A percentile compares a stretch with the other conserved stretches of the same genome.
Conservation (phyloP, 2,113 vertebrate species). For the Eclectus roratus region DNA sequence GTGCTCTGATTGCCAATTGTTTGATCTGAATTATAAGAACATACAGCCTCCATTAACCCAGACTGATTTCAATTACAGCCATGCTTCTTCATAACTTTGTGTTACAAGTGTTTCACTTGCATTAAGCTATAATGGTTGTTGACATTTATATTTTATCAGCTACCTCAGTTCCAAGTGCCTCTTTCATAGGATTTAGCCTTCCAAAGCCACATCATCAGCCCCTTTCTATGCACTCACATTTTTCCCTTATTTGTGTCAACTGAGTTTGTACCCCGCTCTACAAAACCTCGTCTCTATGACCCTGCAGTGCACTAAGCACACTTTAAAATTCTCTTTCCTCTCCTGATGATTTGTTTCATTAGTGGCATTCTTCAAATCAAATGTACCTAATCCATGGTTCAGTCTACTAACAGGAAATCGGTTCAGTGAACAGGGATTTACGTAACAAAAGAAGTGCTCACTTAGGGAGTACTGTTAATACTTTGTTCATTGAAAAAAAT, state of each 20-base stretch:
- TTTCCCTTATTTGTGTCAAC: slow-evolving; percentile 19
- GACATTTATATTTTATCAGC: slow-evolving; percentile 3
- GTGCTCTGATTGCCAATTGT: not conserved
- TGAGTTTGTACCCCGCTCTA: slow-evolving; percentile 42
- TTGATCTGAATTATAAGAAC: not conserved
- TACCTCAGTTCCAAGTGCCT: not conserved
- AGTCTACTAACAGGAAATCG: slow-evolving; percentile 73
- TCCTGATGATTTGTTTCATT: slow-evolving; percentile 74
- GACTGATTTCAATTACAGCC: not conserved
- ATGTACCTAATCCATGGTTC: slow-evolving; percentile 74
- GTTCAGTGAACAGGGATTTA: slow-evolving; percentile 70
- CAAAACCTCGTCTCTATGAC: slow-evolving; percentile 35
- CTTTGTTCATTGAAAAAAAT: slow-evolving; percentile 68
- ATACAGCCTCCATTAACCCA: not conserved
- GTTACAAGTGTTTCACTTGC: not conserved
- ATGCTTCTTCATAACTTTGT: not conserved
- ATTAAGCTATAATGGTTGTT: slow-evolving; percentile 6
- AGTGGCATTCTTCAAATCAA: slow-evolving; percentile 75
- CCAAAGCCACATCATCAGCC: slow-evolving; percentile 33
- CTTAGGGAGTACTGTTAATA: slow-evolving; percentile 72
- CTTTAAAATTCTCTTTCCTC: slow-evolving; percentile 61
- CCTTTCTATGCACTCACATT: slow-evolving; percentile 25
- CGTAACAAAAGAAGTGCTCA: slow-evolving; percentile 76
- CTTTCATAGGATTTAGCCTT: slow-evolving; percentile 13
- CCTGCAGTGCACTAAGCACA: slow-evolving; percentile 18